Evolutionary conservation across 2,797 vertebrate species (phyloP).

Genomic region (Enteromius trimaculatus): DNA sequence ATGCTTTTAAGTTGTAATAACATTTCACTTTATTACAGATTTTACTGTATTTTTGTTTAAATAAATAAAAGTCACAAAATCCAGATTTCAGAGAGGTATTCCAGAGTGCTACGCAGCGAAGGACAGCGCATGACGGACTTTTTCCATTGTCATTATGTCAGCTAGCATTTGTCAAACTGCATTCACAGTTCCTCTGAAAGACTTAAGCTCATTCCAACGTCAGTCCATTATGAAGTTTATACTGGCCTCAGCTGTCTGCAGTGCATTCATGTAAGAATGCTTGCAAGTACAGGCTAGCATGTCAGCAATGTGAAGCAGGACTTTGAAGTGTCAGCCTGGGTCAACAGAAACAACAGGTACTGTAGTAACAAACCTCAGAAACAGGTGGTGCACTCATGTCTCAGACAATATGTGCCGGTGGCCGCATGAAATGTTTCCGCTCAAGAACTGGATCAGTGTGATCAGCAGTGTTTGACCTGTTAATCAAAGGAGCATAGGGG

Average conservation of each 20-base stretch:
- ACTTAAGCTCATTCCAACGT: background rate
- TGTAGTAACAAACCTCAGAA: constrained; percentile 21
- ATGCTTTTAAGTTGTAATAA: background rate
- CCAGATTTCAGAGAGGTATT: background rate
- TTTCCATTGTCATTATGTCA: background rate
- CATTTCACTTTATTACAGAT: background rate
- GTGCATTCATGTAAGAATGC: constrained; percentile 15
- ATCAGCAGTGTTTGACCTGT: too few species aligned
- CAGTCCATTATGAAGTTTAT: constrained; percentile 27
- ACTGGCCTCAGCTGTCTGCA: constrained; percentile 43
- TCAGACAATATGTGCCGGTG: background rate
- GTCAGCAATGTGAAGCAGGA: constrained; percentile 9
- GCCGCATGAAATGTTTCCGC: background rate
- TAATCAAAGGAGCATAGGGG: background rate
- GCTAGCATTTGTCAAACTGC: constrained; percentile 21
- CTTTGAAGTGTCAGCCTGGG: constrained; percentile 42
- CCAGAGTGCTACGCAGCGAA: background rate
- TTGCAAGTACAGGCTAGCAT: constrained; percentile 27
- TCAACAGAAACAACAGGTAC: constrained; percentile 46
- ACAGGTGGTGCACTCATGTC: constrained; percentile 21
- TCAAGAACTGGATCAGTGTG: background rate
- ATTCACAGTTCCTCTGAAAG: background rate
- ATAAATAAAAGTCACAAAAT: background rate
- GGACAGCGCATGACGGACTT: background rate
- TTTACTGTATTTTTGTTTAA: background rate